phyloP scores from a whole-genome alignment of 2,797 vertebrate genomes.

The Coregonus ussuriensis region DNA sequence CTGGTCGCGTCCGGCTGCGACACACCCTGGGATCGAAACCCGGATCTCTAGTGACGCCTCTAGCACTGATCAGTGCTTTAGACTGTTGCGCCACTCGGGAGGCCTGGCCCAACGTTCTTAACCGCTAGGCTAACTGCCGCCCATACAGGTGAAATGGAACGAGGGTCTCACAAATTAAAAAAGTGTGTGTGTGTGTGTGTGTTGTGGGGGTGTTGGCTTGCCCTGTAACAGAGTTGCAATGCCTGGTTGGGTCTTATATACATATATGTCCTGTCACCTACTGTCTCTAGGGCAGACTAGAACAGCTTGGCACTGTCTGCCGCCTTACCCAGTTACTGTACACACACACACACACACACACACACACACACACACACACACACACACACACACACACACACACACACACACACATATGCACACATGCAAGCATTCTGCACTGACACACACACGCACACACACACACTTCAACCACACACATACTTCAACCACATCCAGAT shows the following conservation, averaged over 20 bases:
- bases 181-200: not conserved
- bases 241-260: not conserved
- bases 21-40: too few species aligned
- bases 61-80: too few species aligned
- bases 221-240: not conserved
- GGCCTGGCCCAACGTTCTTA: too few species aligned
- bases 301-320: not conserved
- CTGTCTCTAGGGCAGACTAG: not conserved
- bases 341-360: conserved; percentile 10
- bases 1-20: too few species aligned
- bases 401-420: conserved; percentile 9
- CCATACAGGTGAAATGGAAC: conserved; percentile 10
- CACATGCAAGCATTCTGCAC: not conserved
- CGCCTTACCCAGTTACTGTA: too few species aligned
- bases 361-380: conserved; percentile 8
- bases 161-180: conserved; percentile 6
- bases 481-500: conserved; percentile 38
- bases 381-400: conserved; percentile 9
- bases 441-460: conserved; percentile 17
- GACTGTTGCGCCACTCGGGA: too few species aligned
- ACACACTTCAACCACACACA: conserved; percentile 30
- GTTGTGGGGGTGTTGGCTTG: not conserved
- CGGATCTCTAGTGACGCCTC: too few species aligned
- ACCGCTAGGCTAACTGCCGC: too few species aligned
- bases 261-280: conserved; percentile 1